Evolutionary conservation across 2,888 invertebrate genomes (phyloP).

Genomic region (Spodoptera picta): DNA sequence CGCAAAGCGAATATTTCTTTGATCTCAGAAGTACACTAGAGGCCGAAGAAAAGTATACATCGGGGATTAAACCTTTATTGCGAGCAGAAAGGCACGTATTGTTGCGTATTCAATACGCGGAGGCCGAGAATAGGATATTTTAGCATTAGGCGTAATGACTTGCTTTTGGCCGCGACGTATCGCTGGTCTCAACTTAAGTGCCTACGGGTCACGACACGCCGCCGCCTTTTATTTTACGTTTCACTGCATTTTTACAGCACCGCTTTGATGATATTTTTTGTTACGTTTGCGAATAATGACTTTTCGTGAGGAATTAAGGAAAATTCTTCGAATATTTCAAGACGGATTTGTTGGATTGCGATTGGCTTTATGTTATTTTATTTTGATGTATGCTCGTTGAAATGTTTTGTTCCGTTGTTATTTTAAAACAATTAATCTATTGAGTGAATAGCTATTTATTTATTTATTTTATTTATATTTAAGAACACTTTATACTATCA

Average conservation of each 20-base stretch:
- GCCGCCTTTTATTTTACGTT: constrained; percentile 46
- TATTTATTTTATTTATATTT: too few species aligned
- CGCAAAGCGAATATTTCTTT: constrained; percentile 54
- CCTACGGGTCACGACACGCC: constrained; percentile 42
- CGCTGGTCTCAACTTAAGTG: constrained; percentile 53
- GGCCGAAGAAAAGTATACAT: constrained; percentile 54
- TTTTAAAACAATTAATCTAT: too few species aligned
- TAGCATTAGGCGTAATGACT: constrained; percentile 60
- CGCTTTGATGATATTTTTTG: constrained; percentile 49
- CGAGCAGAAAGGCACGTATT: constrained; percentile 52
- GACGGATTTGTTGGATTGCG: constrained; percentile 1
- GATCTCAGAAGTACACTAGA: constrained; percentile 61
- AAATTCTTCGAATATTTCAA: constrained; percentile 30
- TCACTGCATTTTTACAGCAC: constrained; percentile 39
- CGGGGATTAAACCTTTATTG: constrained; percentile 58
- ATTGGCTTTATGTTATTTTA: constrained; percentile 8
- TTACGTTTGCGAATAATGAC: constrained; percentile 32
- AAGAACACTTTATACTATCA: too few species aligned
- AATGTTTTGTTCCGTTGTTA: too few species aligned
- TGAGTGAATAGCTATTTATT: too few species aligned
- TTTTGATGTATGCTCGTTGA: background rate
- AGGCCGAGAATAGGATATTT: constrained; percentile 55
- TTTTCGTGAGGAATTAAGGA: constrained; percentile 30
- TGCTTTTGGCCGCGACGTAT: constrained; percentile 49
- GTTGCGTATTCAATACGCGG: constrained; percentile 60